Conservation (phyloP, 37 sponge, comb jelly and placozoan genomes). For the Dysidea cf. avara region DNA sequence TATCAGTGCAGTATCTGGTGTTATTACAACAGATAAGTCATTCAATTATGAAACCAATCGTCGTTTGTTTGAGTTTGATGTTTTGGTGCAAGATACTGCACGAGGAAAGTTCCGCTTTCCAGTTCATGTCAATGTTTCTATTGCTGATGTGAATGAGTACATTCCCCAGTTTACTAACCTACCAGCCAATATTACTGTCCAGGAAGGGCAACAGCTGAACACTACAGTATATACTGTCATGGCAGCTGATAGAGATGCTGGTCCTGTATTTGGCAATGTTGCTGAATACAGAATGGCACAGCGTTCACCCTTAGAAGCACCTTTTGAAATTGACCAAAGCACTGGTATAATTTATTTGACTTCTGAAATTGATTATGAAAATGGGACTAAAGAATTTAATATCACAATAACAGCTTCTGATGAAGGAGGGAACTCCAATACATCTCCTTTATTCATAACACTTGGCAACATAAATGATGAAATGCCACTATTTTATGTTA, state of each 20-base stretch:
- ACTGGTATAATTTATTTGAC: constrained; percentile 33
- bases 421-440: constrained; percentile 39
- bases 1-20: constrained; percentile 33
- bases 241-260: constrained; percentile 46
- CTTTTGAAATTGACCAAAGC: constrained; percentile 29
- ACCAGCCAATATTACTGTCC: constrained; percentile 21
- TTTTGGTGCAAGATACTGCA: constrained; percentile 10
- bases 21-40: constrained; percentile 7
- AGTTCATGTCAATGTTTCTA: constrained; percentile 19
- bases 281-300: constrained; percentile 9
- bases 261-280: constrained; percentile 32
- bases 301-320: background rate
- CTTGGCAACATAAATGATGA: constrained; percentile 45
- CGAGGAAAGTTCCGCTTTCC: constrained; percentile 2
- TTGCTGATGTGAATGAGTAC: constrained; percentile 49
- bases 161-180: constrained; percentile 28
- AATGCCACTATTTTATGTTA: constrained; percentile 27
- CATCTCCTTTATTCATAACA: constrained; percentile 22
- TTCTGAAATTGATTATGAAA: constrained; percentile 42
- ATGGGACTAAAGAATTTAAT: constrained; percentile 1
- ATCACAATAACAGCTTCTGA: constrained; percentile 52
- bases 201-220: constrained; percentile 24
- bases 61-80: constrained; percentile 17
- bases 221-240: constrained; percentile 19
- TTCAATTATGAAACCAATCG: constrained; percentile 31